phyloP scores from a whole-genome alignment of 1,140 invertebrate species.

The Muscidifurax raptorellus region DNA sequence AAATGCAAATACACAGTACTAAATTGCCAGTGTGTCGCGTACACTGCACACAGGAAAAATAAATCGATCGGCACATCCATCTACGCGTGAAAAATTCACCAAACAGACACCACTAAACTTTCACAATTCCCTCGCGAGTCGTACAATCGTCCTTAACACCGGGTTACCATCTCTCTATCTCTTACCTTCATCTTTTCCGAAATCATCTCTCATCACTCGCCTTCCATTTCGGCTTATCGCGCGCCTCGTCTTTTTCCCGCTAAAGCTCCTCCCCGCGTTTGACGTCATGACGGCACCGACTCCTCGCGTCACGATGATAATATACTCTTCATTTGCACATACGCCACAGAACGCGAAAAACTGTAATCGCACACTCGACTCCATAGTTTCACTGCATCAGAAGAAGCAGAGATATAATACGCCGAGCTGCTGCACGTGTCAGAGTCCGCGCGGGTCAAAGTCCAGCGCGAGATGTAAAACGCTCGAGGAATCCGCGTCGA shows the following conservation, averaged over 20 bases:
- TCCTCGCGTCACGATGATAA: background rate
- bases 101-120: no score
- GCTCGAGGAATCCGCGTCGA: slow-evolving; percentile 12
- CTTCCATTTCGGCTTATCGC: background rate
- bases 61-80: no score
- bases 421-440: slow-evolving; percentile 20
- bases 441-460: slow-evolving; percentile 33
- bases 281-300: background rate
- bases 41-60: no score
- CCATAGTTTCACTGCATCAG: background rate
- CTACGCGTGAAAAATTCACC: no score
- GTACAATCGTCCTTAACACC: no score
- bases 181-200: background rate
- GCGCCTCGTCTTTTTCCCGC: background rate
- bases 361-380: background rate
- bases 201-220: background rate
- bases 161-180: background rate
- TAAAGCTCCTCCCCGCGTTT: background rate
- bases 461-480: background rate
- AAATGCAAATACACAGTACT: background rate
- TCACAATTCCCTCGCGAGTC: no score
- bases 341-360: background rate
- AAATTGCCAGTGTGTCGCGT: no score
- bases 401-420: background rate
- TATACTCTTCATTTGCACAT: background rate